These are phyloP conservation scores for Bubo bubo DNA, from an alignment of 2,113 vertebrate species.

Conservation along the genomic window DNA sequence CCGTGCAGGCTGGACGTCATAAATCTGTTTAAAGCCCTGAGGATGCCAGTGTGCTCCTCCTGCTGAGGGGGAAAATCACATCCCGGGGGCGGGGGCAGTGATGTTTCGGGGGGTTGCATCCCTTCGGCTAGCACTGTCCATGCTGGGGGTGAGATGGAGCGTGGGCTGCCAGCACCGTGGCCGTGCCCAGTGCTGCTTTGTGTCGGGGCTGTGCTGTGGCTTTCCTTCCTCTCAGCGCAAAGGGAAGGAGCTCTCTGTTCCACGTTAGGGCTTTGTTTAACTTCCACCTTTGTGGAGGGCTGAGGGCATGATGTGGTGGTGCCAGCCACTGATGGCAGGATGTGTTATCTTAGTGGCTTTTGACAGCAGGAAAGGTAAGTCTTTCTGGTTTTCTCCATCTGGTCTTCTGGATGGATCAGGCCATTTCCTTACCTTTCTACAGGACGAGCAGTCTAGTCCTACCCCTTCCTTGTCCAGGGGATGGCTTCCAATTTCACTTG, in stretches of 20 bases:
- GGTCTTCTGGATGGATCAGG: neutral
- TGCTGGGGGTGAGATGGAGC: too few relatives aligned
- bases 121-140: accelerated
- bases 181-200: neutral
- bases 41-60: neutral
- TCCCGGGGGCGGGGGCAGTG: too few relatives aligned
- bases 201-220: accelerated
- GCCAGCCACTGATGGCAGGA: neutral
- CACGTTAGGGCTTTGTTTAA: neutral
- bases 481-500: neutral
- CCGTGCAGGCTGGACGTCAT: too few relatives aligned
- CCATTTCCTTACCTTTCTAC: neutral
- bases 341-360: neutral
- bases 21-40: neutral
- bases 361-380: neutral
- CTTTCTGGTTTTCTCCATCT: neutral
- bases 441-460: neutral
- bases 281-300: neutral
- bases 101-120: neutral
- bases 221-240: neutral
- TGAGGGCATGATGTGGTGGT: neutral
- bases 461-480: neutral
- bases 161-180: neutral
- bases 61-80: neutral
- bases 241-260: neutral